Conservation (phyloP, 2,113 vertebrate species). For the Thunnus thynnus region DNA sequence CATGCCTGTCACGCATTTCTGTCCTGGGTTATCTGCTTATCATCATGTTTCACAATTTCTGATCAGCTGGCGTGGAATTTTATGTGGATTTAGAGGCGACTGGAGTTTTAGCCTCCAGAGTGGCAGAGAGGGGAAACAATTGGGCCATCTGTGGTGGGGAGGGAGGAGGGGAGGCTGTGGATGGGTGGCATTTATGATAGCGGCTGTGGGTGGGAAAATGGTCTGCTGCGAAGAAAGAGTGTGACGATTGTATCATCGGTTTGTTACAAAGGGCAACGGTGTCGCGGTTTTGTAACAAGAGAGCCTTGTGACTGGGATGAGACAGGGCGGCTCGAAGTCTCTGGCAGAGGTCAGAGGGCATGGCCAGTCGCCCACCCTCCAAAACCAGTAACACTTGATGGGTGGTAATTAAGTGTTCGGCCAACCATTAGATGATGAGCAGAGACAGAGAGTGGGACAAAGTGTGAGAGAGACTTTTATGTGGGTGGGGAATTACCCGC, state of each 20-base stretch:
- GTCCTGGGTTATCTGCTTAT: constrained; percentile 23
- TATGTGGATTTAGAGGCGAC: constrained; percentile 13
- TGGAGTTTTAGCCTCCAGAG: background rate
- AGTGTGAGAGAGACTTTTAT: constrained; percentile 42
- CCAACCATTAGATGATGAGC: constrained; percentile 33
- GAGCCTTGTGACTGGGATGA: constrained; percentile 64
- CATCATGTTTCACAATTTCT: constrained; percentile 16
- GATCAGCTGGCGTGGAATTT: constrained; percentile 49
- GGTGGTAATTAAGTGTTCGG: constrained; percentile 21
- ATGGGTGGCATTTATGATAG: constrained; percentile 62
- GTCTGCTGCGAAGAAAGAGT: constrained; percentile 28
- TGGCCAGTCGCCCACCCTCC: constrained; percentile 30
- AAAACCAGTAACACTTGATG: constrained; percentile 48
- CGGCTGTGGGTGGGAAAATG: constrained; percentile 53
- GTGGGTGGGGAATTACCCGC: constrained; percentile 16
- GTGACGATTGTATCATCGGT: constrained; percentile 39
- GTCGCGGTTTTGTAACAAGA: constrained; percentile 57
- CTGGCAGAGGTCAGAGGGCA: constrained; percentile 61
- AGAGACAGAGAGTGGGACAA: constrained; percentile 19
- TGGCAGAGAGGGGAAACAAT: constrained; percentile 57
- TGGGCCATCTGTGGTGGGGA: constrained; percentile 45
- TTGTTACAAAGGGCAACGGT: constrained; percentile 48
- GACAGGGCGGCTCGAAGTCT: constrained; percentile 48
- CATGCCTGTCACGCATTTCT: constrained; percentile 32
- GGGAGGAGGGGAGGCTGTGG: constrained; percentile 4